Evolutionary conservation across 1,140 invertebrate species (phyloP).

Genomic region (Drosophila lacertosa): DNA sequence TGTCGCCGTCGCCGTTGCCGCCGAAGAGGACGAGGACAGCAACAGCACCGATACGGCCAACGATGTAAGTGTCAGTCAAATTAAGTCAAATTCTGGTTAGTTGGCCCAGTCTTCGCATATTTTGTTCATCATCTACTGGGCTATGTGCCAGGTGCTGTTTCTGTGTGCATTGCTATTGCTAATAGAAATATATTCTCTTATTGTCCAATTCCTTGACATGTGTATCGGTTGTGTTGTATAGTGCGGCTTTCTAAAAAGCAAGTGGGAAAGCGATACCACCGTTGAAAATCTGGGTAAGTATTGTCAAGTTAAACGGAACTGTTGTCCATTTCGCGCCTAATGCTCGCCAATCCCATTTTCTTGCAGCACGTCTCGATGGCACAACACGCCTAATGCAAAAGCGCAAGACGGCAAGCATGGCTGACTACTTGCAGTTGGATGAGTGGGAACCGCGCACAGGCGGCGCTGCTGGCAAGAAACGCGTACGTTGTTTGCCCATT

Average conservation of each 20-base stretch:
- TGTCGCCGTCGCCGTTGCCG: neutral
- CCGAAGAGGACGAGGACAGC: constrained; percentile 55
- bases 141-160: constrained; percentile 4
- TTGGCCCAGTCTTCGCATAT: neutral
- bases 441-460: constrained; percentile 87
- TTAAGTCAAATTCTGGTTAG: constrained; percentile 10
- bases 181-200: constrained; percentile 24
- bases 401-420: constrained; percentile 88
- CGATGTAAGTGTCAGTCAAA: constrained; percentile 54
- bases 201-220: constrained; percentile 30
- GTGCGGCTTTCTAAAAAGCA: constrained; percentile 82
- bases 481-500: constrained; percentile 87
- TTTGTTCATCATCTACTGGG: neutral
- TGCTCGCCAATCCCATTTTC: neutral
- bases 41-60: constrained; percentile 59
- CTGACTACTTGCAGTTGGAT: constrained; percentile 95
- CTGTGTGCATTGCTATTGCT: constrained; percentile 13
- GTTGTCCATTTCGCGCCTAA: neutral
- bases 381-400: constrained; percentile 87
- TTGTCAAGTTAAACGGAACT: neutral
- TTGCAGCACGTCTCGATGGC: constrained; percentile 94
- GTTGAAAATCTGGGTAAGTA: constrained; percentile 79
- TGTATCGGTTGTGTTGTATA: constrained; percentile 44
- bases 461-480: constrained; percentile 92
- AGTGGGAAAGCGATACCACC: constrained; percentile 80